Percentiles rank a stretch among this genome's conserved stretches.
These are phyloP conservation scores for Megamerina dolium DNA, from an alignment of 2,888 invertebrate species.

Conservation along the genomic window DNA sequence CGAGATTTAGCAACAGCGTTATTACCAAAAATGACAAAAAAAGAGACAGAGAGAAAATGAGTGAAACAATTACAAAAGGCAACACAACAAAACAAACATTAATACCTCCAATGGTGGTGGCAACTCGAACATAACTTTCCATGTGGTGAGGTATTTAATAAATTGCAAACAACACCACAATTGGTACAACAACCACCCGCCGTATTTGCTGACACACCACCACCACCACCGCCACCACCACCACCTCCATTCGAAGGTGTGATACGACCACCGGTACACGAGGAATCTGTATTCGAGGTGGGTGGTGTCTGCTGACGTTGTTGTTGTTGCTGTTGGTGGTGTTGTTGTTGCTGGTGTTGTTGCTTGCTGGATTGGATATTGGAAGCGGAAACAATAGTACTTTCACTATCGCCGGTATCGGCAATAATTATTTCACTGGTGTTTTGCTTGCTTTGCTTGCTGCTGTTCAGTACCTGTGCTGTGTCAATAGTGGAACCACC, in stretches of 20 bases:
- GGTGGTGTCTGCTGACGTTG: slow-evolving; percentile 22
- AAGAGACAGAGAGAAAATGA: too few relatives aligned
- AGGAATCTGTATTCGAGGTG: slow-evolving; percentile 21
- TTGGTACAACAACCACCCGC: slow-evolving; percentile 44
- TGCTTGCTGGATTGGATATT: too few relatives aligned
- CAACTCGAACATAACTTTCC: slow-evolving; percentile 78
- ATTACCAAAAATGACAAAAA: too few relatives aligned
- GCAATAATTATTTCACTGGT: slow-evolving; percentile 10
- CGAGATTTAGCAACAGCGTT: too few relatives aligned
- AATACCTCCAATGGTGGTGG: slow-evolving; percentile 79
- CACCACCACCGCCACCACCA: slow-evolving; percentile 12
- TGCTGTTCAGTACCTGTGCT: slow-evolving; percentile 13
- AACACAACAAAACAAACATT: slow-evolving; percentile 13
- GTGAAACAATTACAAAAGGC: too few relatives aligned
- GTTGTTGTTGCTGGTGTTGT: too few relatives aligned
- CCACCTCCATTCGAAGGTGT: slow-evolving; percentile 13
- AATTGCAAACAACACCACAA: slow-evolving; percentile 71
- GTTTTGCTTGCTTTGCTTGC: slow-evolving; percentile 13
- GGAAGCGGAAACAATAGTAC: background rate
- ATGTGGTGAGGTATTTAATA: slow-evolving; percentile 67
- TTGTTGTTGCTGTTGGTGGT: slow-evolving; percentile 21
- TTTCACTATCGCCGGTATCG: slow-evolving; percentile 16
- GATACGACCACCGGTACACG: slow-evolving; percentile 22
- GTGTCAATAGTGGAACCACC: too few relatives aligned
- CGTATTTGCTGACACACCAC: slow-evolving; percentile 14